phyloP scores from a whole-genome alignment of 1,140 invertebrate species.

The Pogonomyrmex californicus region DNA sequence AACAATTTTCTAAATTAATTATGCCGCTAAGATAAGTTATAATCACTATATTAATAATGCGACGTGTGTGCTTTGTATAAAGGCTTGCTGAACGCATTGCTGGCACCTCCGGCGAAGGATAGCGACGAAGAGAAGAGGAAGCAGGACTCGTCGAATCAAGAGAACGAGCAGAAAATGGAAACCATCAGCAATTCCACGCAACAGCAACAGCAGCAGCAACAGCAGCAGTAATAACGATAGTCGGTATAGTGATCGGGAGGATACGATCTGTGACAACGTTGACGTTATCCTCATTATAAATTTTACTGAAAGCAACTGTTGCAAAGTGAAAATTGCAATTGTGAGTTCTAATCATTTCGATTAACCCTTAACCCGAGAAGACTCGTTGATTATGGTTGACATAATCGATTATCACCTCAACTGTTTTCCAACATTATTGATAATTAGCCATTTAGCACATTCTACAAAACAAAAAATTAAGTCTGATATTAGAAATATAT shows the following conservation, averaged over 20 bases:
- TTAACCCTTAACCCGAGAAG: neutral
- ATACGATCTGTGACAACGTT: neutral
- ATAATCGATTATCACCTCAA: neutral
- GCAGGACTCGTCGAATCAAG: constrained; percentile 10
- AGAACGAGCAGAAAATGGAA: constrained; percentile 54
- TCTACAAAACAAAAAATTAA: neutral
- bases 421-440: neutral
- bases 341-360: neutral
- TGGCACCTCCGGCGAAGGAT: constrained; percentile 37
- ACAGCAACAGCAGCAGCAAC: constrained; percentile 55
- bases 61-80: neutral
- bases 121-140: constrained; percentile 56
- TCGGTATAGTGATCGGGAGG: neutral
- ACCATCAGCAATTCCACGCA: constrained; percentile 29
- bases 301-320: neutral
- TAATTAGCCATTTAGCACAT: neutral
- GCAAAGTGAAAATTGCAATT: neutral
- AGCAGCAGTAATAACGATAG: constrained; percentile 39
- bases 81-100: constrained; percentile 67
- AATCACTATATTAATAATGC: constrained; percentile 9
- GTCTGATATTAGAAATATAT: neutral
- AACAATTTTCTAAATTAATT: neutral
- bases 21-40: neutral
- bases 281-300: neutral
- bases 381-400: neutral